Evolutionary conservation across 1,140 invertebrate species (phyloP).

Genomic region (Ceratitis capitata): DNA sequence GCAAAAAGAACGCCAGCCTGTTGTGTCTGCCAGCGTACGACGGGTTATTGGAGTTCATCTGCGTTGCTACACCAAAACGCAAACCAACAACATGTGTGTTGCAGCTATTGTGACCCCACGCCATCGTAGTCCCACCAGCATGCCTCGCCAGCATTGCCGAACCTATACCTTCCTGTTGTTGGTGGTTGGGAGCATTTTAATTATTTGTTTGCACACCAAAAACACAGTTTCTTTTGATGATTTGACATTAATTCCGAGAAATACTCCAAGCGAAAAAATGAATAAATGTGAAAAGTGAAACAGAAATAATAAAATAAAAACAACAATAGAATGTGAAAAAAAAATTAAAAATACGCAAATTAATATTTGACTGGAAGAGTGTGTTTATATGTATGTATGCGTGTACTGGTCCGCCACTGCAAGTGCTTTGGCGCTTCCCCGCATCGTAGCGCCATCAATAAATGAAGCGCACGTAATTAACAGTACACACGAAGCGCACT

Average conservation of each 20-base stretch:
- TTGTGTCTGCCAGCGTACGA: not conserved
- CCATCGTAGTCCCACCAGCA: not conserved
- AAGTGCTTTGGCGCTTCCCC: not conserved
- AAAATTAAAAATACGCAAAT: too few species aligned
- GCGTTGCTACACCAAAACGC: not conserved
- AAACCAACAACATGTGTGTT: not conserved
- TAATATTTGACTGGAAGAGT: too few species aligned
- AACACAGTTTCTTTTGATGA: conserved; percentile 21
- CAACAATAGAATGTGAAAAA: too few species aligned
- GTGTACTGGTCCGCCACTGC: not conserved
- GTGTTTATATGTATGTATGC: not conserved
- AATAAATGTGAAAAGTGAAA: not conserved
- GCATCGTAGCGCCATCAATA: conserved; percentile 21
- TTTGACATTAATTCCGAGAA: conserved; percentile 31
- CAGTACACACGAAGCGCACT: conserved; percentile 4
- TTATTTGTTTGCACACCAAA: conserved; percentile 21
- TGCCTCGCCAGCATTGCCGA: not conserved
- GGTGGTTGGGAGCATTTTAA: not conserved
- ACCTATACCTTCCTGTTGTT: not conserved
- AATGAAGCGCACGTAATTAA: conserved; percentile 20
- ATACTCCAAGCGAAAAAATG: conserved; percentile 10
- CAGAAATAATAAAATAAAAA: too few species aligned
- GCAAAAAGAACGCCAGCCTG: not conserved
- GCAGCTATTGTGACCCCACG: not conserved
- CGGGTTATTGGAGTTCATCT: not conserved